phyloP scores from a whole-genome alignment of 2,113 vertebrate genomes.

The Ictalurus furcatus region DNA sequence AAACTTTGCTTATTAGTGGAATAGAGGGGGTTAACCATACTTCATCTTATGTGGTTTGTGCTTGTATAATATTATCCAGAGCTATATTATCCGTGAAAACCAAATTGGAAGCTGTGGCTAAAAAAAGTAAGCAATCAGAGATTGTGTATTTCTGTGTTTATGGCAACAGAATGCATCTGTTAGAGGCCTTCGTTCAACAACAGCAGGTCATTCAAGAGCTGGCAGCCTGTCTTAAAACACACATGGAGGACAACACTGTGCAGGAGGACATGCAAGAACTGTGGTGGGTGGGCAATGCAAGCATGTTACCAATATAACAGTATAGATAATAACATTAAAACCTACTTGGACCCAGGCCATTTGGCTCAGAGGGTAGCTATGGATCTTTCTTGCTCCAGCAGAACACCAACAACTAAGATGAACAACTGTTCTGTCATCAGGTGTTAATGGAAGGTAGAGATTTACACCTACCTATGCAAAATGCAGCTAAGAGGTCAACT shows the following conservation, averaged over 20 bases:
- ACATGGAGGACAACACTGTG: neutral
- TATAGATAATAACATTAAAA: neutral
- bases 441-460: neutral
- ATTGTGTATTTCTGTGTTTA: constrained; percentile 8
- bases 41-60: neutral
- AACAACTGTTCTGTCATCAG: neutral
- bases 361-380: neutral
- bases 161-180: constrained; percentile 10
- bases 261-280: neutral
- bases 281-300: neutral
- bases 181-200: neutral
- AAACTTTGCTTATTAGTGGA: neutral
- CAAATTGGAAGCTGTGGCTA: neutral
- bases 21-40: neutral
- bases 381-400: neutral
- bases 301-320: neutral
- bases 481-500: neutral
- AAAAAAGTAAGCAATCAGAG: constrained; percentile 5
- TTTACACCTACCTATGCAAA: neutral
- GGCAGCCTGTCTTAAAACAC: neutral
- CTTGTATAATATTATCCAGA: neutral
- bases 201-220: neutral
- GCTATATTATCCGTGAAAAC: neutral
- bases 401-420: neutral
- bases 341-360: neutral